A percentile compares a stretch with the other conserved stretches of the same genome.
Conservation (phyloP, 2,888 invertebrate genomes). For the Athalia rosae region DNA sequence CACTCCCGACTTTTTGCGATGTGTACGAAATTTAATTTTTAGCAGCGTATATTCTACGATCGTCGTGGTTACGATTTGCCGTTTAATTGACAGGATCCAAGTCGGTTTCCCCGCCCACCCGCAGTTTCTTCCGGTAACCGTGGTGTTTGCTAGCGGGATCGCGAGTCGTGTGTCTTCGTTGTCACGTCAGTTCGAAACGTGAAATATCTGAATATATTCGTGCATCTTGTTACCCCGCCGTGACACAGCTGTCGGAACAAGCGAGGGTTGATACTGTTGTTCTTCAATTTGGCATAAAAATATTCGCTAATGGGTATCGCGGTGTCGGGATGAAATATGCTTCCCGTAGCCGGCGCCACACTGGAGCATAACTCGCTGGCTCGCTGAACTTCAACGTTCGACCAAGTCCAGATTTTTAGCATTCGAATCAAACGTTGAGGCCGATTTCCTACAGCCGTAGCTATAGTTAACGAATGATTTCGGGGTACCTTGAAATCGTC, state of each 20-base stretch:
- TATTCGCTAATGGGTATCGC: conserved; percentile 9
- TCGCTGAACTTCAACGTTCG: neutral
- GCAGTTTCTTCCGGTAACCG: neutral
- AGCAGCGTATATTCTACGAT: no score
- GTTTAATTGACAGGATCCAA: no score
- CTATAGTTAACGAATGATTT: no score
- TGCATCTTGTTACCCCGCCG: neutral
- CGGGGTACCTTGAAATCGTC: no score
- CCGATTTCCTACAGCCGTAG: no score
- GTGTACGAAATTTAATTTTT: no score
- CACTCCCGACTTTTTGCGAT: no score
- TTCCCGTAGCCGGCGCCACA: neutral
- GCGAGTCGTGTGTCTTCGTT: no score
- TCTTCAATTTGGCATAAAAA: conserved; percentile 14
- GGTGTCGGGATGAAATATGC: conserved; percentile 18
- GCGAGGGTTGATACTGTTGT: neutral
- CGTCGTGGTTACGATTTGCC: no score
- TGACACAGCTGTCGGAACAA: neutral
- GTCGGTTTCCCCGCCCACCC: neutral
- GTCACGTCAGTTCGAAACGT: neutral
- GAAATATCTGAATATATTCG: neutral
- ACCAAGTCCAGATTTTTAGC: no score
- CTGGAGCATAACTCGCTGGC: neutral
- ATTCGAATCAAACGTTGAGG: no score
- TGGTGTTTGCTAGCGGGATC: no score